Conservation (phyloP, 2,888 invertebrate genomes). For the Noctua janthe region DNA sequence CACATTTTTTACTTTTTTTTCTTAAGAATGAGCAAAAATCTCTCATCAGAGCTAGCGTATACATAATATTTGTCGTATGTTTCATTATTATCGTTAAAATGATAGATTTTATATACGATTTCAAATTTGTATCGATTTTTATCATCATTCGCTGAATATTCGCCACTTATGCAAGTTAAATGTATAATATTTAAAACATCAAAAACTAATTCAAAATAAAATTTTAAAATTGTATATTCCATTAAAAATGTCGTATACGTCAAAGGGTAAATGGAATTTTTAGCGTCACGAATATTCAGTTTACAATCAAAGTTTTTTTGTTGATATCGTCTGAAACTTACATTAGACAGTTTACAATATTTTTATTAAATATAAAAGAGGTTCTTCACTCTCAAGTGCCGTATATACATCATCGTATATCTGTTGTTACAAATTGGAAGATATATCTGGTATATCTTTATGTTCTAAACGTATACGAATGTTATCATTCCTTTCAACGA, state of each 20-base stretch:
- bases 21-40: constrained; percentile 91
- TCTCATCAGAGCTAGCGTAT: constrained; percentile 93
- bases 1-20: constrained; percentile 87
- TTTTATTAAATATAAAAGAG: constrained; percentile 89
- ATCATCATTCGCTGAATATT: constrained; percentile 76
- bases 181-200: constrained; percentile 55
- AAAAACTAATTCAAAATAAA: constrained; percentile 64
- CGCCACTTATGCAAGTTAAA: constrained; percentile 62
- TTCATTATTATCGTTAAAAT: constrained; percentile 90
- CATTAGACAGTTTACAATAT: constrained; percentile 88
- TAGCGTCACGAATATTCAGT: constrained; percentile 70
- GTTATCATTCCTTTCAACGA: constrained; percentile 90
- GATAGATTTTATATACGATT: constrained; percentile 89
- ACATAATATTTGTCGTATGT: constrained; percentile 93
- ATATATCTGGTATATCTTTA: constrained; percentile 84
- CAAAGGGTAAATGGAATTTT: constrained; percentile 51
- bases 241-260: constrained; percentile 69
- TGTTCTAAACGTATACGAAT: constrained; percentile 94
- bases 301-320: constrained; percentile 67
- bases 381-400: constrained; percentile 86
- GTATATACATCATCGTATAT: constrained; percentile 89
- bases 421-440: constrained; percentile 88
- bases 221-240: constrained; percentile 60
- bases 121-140: constrained; percentile 75
- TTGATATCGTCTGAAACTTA: constrained; percentile 86